These are phyloP conservation scores for Rhynchotus rufescens DNA, from an alignment of 2,797 vertebrate species.

Conservation along the genomic window DNA sequence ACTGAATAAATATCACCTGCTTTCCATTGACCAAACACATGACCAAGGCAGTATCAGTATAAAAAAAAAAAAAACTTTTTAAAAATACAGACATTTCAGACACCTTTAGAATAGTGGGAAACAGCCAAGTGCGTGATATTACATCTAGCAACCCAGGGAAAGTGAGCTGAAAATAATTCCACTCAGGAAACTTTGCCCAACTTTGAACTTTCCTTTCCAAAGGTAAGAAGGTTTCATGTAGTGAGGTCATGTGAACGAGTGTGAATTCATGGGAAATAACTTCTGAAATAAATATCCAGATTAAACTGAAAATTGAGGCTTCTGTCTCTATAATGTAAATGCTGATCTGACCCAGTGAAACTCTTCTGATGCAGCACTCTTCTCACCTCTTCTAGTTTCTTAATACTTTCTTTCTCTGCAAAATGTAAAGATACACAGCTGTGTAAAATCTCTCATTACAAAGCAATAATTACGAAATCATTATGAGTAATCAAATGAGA, in stretches of 20 bases:
- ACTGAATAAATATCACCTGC: slow-evolving; percentile 37
- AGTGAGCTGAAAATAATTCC: not conserved
- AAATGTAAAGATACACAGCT: not conserved
- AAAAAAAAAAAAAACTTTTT: rapidly evolving
- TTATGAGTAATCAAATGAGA: not conserved
- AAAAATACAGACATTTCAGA: not conserved
- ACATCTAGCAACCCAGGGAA: not conserved
- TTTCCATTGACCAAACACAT: slow-evolving; percentile 22
- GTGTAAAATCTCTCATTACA: not conserved
- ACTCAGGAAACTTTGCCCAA: slow-evolving; percentile 6
- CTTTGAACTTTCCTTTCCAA: slow-evolving; percentile 47
- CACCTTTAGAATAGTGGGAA: slow-evolving; percentile 10
- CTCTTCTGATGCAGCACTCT: not conserved
- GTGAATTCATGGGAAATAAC: slow-evolving; percentile 10
- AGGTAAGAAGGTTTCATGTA: not conserved
- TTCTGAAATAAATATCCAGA: not conserved
- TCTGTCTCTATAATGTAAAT: not conserved
- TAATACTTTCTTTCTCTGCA: not conserved
- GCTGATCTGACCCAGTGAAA: not conserved
- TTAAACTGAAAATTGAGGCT: slow-evolving; percentile 14
- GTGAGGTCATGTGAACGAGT: not conserved
- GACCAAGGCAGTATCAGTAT: not conserved
- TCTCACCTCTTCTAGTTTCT: not conserved
- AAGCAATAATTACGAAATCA: not conserved
- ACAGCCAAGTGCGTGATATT: not conserved